A percentile compares a stretch with the other conserved stretches of the same genome.
Evolutionary conservation across 2,113 vertebrate species (phyloP).

Genomic region (Salminus brasiliensis): DNA sequence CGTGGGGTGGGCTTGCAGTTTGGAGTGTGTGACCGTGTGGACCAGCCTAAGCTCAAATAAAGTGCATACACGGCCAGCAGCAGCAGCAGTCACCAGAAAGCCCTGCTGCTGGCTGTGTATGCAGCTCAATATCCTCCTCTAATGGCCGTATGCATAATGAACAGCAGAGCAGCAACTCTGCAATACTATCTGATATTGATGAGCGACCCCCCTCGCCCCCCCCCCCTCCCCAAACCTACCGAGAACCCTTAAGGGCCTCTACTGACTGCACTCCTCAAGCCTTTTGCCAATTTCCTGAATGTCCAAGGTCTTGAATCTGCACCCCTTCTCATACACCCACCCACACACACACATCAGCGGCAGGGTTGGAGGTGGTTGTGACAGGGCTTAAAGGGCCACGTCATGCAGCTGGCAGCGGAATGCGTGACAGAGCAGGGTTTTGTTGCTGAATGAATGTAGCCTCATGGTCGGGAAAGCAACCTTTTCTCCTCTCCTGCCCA

Average conservation of each 20-base stretch:
- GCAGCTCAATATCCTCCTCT: constrained; percentile 53
- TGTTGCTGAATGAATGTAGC: constrained; percentile 63
- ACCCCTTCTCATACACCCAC: no score
- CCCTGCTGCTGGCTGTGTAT: neutral
- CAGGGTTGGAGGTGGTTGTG: constrained; percentile 16
- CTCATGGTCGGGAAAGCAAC: constrained; percentile 60
- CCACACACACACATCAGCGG: neutral
- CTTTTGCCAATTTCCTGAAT: no score
- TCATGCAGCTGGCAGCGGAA: constrained; percentile 65
- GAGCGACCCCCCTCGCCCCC: no score
- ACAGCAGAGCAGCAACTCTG: neutral
- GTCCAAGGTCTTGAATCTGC: no score
- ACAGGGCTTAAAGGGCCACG: constrained; percentile 60
- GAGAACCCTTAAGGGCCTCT: no score
- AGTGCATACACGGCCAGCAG: neutral
- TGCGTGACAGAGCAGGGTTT: constrained; percentile 66
- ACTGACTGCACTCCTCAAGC: no score
- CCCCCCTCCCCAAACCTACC: neutral
- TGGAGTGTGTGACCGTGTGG: constrained; percentile 16
- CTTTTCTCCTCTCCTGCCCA: constrained; percentile 15
- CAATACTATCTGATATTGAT: no score
- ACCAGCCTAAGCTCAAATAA: neutral
- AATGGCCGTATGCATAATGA: constrained; percentile 40
- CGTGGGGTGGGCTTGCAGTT: no score
- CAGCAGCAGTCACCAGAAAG: constrained; percentile 1